Evolutionary conservation across 2,797 vertebrate genomes (phyloP).

Genomic region (Rhinophrynus dorsalis): DNA sequence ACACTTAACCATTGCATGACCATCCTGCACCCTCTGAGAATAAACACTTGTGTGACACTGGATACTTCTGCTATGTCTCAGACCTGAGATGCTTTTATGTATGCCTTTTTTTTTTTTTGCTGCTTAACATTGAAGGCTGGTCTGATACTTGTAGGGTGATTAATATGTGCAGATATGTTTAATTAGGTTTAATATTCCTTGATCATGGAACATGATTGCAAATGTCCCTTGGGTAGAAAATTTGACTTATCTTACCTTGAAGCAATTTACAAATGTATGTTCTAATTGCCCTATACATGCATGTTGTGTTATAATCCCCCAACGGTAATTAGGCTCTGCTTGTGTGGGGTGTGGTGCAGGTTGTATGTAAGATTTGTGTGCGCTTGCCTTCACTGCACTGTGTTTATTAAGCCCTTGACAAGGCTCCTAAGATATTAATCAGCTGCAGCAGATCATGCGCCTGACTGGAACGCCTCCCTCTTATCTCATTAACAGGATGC

Average conservation of each 20-base stretch:
- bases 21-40: too few relatives aligned
- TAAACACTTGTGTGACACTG: neutral
- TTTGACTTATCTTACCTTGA: too few relatives aligned
- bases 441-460: slow-evolving; percentile 99
- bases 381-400: slow-evolving; percentile 61
- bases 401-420: slow-evolving; percentile 89
- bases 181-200: neutral
- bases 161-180: slow-evolving; percentile 8
- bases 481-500: slow-evolving; percentile 98
- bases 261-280: too few relatives aligned
- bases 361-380: slow-evolving; percentile 19
- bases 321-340: neutral
- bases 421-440: slow-evolving; percentile 96
- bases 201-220: neutral
- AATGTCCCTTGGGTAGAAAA: too few relatives aligned
- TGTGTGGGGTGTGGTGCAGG: too few relatives aligned
- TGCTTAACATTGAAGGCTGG: neutral
- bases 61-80: neutral
- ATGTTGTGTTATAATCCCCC: neutral
- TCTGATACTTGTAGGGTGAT: neutral
- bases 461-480: slow-evolving; percentile 97
- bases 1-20: neutral
- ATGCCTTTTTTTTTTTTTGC: neutral
- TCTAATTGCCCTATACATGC: neutral
- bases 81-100: neutral